These are phyloP conservation scores for Periophthalmus modestus DNA, from an alignment of 2,113 vertebrate species.

Conservation along the genomic window DNA sequence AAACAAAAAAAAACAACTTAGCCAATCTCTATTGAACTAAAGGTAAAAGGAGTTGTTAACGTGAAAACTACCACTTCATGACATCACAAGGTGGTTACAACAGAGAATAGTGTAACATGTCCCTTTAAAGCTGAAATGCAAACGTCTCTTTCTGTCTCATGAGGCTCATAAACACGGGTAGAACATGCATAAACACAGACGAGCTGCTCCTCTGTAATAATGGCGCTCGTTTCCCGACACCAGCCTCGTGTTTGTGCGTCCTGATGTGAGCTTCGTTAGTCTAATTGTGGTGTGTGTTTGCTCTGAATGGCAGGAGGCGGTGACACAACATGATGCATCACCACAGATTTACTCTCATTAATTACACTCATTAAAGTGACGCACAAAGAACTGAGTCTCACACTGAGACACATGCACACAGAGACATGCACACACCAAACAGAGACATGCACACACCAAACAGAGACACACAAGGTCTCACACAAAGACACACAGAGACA, in stretches of 20 bases:
- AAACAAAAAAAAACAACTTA: too few species aligned
- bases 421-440: slow-evolving; percentile 9
- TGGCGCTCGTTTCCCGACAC: not conserved
- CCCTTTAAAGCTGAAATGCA: not conserved
- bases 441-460: too few species aligned
- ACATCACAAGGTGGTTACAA: too few species aligned
- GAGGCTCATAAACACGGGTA: not conserved
- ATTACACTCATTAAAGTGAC: slow-evolving; percentile 60
- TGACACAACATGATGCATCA: slow-evolving; percentile 51
- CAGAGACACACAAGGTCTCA: too few species aligned
- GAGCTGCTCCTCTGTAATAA: not conserved
- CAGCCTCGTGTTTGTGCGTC: slow-evolving; percentile 11
- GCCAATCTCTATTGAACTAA: too few species aligned
- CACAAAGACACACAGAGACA: too few species aligned
- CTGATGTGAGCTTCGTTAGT: slow-evolving; percentile 39
- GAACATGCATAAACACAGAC: not conserved
- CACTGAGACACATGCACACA: slow-evolving; percentile 6
- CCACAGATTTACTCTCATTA: slow-evolving; percentile 50
- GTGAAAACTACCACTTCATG: too few species aligned
- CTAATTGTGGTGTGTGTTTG: slow-evolving; percentile 34
- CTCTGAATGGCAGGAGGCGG: slow-evolving; percentile 39
- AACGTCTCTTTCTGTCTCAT: not conserved
- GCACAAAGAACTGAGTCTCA: too few species aligned
- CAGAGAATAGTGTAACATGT: too few species aligned
- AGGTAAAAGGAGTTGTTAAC: too few species aligned